Evolutionary conservation across 2,113 vertebrate genomes (phyloP), one percentile per base, ranked within the genome.

Genomic region (Pontoporia blainvillei): DNA sequence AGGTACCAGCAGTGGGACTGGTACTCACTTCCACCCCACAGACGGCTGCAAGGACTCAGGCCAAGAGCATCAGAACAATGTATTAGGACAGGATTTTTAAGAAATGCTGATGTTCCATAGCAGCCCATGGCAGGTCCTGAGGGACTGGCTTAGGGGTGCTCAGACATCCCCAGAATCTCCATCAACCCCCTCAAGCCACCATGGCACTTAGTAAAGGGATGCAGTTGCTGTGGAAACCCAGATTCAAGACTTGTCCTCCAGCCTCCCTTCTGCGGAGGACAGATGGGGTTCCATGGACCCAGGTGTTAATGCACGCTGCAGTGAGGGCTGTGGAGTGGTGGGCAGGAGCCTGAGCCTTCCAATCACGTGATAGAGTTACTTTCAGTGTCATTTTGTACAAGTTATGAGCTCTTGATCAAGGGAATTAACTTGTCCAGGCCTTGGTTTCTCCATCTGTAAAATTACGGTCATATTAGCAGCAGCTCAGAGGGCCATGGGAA

Each of bases 91-190:
- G 36, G 39, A 62, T 14, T 64, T 15, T 8, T 17, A 44, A 14
- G n/a, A n/a, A 54, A 27, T 1, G 13, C 36, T 52, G 0, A 0
- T 25, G 4, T 49, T 34, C 36, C 2, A 1, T 1, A 15, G 66
- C 15, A 39, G 36, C 27, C 44, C 1, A 0, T 0, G 11, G 36
- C 0, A 4, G 0, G 13, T 18, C 31, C 34, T 12, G 2, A 49
- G 87, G 36, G 4, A 2, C 64, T 41, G 23, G 12, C 57, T 21
- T 73, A n/a, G 14, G 36, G 44, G 9, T 54, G 8, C 44, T 44
- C 9, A n/a, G n/a, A 31, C 31, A 21, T 8, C 17, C 25, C 31
- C 5, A n/a, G 61, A 17, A 61, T 75, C 54, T 54, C 36, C n/a
- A 8, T 66, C 29, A 73, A 3, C 29, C 17, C 15, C 8, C 6